Base-by-base conservation (phyloP, 2,888 invertebrate species). In the Callosobruchus maculatus region DNA sequence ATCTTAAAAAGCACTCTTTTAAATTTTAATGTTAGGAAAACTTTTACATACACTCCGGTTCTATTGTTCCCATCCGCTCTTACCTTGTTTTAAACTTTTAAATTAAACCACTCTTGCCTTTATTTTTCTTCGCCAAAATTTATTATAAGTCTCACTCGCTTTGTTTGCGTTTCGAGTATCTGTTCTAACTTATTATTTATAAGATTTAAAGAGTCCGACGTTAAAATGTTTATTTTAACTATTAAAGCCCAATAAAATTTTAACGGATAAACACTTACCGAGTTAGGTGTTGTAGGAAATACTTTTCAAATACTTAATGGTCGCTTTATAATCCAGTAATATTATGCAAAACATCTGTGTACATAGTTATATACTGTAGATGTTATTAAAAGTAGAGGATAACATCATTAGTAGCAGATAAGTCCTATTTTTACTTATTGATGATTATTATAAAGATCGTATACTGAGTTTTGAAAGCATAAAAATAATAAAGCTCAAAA, bases 241-340 rank as follows among this genome's bases (percentile, higher is more conserved):
- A 66, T 66, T 67, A 26, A 68, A 70, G 13, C 26, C 73, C 70
- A 73, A 70, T 73, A 73, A 73, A 73, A 49, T 73, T 70, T 73
- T 70, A 73, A 70, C 67, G 49, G 73, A 73, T 73, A 73, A 73
- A 73, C 73, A 73, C 70, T 73, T 70, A 73, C 70, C 30, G 21
- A 74, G 72, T 73, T 71, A 49, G 49, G 49, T 49, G 49, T 49
- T 18, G 49, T 13, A 49, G 49, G 13, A 49, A 49, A 13, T 49
- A 49, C 49, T 18, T 49, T 49, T 49, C 18, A 7, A 49, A 49
- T 49, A 49, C 49, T 18, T 49, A 49, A 49, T 49, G 5, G 49
- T 18, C 3, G 4, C 49, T 26, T 7, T 13, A 49, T 49, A 49
- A 49, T 49, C 3, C 49, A 49, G 49, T 49, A 1, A 18, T 1